phyloP scores from a whole-genome alignment of 1,140 invertebrate species.

The Heliconius hermathena region DNA sequence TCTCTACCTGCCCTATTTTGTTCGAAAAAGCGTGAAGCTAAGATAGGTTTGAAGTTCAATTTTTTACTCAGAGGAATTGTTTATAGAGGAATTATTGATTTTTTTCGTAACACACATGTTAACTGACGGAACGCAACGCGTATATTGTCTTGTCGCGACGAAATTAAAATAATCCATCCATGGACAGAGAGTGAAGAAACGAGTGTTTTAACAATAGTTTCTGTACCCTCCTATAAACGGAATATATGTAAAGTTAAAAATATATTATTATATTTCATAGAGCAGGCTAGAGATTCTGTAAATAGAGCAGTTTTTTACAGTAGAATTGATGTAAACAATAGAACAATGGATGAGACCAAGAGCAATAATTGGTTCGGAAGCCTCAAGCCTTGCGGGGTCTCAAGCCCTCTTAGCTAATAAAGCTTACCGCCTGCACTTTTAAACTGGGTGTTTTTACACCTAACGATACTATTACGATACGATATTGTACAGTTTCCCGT shows the following conservation, averaged over 20 bases:
- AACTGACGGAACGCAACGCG: too few species aligned
- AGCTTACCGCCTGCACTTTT: constrained; percentile 32
- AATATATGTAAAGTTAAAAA: too few species aligned
- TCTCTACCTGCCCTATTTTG: too few species aligned
- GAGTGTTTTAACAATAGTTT: not conserved
- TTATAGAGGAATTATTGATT: too few species aligned
- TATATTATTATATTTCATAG: not conserved
- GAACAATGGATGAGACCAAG: constrained; percentile 13
- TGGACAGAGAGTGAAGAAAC: not conserved
- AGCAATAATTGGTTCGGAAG: constrained; percentile 22
- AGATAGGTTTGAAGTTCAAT: too few species aligned
- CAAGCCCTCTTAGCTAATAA: constrained; percentile 39
- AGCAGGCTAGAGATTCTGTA: not conserved
- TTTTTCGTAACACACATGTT: too few species aligned
- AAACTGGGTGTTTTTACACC: not conserved
- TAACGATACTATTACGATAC: constrained; percentile 18
- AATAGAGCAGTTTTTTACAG: not conserved
- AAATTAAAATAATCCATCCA: too few species aligned
- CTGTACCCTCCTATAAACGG: not conserved
- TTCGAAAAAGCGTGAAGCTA: too few species aligned
- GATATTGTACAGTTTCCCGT: not conserved
- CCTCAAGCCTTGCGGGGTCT: constrained; percentile 20
- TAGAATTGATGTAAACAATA: constrained; percentile 11
- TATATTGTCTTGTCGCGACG: too few species aligned
- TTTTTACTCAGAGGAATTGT: too few species aligned